These are phyloP conservation scores for Lydus trimaculatus DNA, from an alignment of 2,888 invertebrate species.

Conservation along the genomic window DNA sequence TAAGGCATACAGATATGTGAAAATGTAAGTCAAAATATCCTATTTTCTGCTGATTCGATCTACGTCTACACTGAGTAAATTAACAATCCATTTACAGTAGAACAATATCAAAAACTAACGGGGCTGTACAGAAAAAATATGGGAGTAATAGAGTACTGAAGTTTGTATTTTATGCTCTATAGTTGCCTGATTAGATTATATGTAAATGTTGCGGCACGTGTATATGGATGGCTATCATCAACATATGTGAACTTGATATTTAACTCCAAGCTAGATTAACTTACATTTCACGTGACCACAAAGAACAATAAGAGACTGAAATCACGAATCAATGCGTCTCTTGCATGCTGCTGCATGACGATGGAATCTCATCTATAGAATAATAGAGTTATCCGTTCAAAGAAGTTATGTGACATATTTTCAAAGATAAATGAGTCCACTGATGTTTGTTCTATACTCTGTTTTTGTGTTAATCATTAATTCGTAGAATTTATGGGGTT, in stretches of 20 bases:
- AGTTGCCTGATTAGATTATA: neutral
- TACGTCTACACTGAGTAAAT: too few species aligned
- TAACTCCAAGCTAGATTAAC: neutral
- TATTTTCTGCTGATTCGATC: too few species aligned
- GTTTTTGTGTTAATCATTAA: neutral
- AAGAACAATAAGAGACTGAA: neutral
- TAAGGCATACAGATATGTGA: too few species aligned
- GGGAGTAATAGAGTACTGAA: too few species aligned
- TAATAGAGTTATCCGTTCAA: neutral
- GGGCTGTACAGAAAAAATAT: too few species aligned
- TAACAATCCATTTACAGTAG: too few species aligned
- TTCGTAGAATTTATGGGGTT: neutral
- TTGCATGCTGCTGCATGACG: neutral
- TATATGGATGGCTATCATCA: neutral
- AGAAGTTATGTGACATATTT: neutral
- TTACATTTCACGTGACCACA: conserved; percentile 1
- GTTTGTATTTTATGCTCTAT: too few species aligned
- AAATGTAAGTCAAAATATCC: too few species aligned
- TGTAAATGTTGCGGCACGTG: neutral
- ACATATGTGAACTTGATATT: neutral
- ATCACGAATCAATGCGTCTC: neutral
- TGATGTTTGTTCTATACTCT: neutral
- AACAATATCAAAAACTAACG: too few species aligned
- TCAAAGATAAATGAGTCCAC: neutral
- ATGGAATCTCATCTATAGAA: neutral